Percentiles rank a stretch among this genome's conserved stretches.
phyloP scores from a whole-genome alignment of 1,140 invertebrate genomes.

The Rhynchophorus ferrugineus region DNA sequence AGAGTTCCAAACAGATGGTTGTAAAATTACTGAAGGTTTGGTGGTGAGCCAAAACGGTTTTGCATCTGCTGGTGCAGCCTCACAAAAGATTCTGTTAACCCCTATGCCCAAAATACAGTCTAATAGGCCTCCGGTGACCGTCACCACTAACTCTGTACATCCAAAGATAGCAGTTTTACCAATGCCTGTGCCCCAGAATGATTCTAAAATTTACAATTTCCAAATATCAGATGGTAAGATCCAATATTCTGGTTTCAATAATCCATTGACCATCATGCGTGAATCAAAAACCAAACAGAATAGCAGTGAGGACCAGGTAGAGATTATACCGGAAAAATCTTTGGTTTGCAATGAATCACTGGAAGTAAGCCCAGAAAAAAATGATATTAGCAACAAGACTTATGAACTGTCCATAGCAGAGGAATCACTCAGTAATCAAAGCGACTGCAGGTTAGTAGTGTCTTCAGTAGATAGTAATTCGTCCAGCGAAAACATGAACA shows the following conservation, averaged over 20 bases:
- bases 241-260: slow-evolving; percentile 42
- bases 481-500: slow-evolving; percentile 6
- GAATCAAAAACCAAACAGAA: slow-evolving; percentile 21
- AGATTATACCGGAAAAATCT: slow-evolving; percentile 16
- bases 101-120: slow-evolving; percentile 49
- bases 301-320: slow-evolving; percentile 10
- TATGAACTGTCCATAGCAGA: slow-evolving; percentile 37
- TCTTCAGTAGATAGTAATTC: slow-evolving; percentile 17
- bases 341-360: slow-evolving; percentile 25
- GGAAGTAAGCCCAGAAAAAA: slow-evolving; percentile 27
- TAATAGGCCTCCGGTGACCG: slow-evolving; percentile 39
- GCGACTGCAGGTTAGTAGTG: slow-evolving; percentile 21
- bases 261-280: slow-evolving; percentile 41
- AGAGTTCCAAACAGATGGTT: slow-evolving; percentile 1
- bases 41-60: neutral
- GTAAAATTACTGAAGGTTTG: neutral
- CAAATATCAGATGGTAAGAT: slow-evolving; percentile 50
- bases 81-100: slow-evolving; percentile 34
- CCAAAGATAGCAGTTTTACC: slow-evolving; percentile 47
- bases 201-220: slow-evolving; percentile 47
- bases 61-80: neutral
- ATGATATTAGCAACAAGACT: slow-evolving; percentile 29
- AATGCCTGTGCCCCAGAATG: slow-evolving; percentile 36
- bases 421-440: slow-evolving; percentile 30
- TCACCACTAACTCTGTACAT: slow-evolving; percentile 40